These are phyloP conservation scores for Eupithecia pulchellata DNA, from an alignment of 2,888 invertebrate genomes.

Conservation along the genomic window DNA sequence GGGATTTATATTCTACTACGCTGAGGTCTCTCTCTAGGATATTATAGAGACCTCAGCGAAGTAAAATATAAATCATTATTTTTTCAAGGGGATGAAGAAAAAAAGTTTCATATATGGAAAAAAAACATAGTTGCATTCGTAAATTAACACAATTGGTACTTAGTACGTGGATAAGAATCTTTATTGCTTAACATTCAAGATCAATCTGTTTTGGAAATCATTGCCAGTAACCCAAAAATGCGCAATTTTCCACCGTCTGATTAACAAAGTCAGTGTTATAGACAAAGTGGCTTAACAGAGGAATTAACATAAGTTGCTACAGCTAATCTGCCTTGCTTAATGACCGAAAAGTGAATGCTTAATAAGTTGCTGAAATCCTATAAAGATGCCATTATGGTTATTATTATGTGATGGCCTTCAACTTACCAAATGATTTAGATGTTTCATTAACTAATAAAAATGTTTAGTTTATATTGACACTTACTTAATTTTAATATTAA, in stretches of 20 bases:
- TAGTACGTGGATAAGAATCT: background rate
- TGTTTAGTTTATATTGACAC: no score
- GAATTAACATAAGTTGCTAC: conserved; percentile 20
- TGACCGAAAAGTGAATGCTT: conserved; percentile 53
- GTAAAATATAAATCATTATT: no score
- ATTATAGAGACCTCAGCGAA: no score
- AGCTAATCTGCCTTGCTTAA: conserved; percentile 49
- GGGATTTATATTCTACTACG: no score
- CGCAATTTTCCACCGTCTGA: conserved; percentile 36
- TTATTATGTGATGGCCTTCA: background rate
- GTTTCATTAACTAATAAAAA: background rate
- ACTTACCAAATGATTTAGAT: background rate
- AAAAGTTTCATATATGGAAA: no score
- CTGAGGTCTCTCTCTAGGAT: no score
- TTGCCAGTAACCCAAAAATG: conserved; percentile 29
- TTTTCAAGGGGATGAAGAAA: no score
- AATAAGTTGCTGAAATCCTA: conserved; percentile 5
- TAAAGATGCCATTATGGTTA: background rate
- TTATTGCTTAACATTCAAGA: background rate
- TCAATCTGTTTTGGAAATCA: conserved; percentile 4
- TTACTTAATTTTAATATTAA: background rate
- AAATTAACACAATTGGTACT: no score
- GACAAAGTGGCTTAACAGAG: conserved; percentile 45
- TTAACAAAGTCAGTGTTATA: conserved; percentile 52
- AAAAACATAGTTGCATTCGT: no score